Percentiles rank a stretch among this genome's conserved stretches.
These are phyloP conservation scores for Drosophila sulfurigaster DNA, from an alignment of 1,140 invertebrate species.

Conservation along the genomic window DNA sequence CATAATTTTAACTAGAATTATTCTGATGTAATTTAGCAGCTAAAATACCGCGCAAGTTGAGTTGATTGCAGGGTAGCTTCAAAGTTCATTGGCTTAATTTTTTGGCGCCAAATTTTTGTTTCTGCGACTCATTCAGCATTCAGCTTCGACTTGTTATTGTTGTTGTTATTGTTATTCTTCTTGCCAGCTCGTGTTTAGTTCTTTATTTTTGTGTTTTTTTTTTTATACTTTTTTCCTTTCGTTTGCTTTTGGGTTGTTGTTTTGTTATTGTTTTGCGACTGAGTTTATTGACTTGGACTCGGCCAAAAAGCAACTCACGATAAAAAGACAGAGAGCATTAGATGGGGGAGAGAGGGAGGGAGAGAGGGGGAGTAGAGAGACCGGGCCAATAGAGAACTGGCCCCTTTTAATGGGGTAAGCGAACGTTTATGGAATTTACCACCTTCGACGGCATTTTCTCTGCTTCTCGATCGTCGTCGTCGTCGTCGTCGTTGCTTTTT, in stretches of 20 bases:
- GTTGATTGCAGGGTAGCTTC: slow-evolving; percentile 11
- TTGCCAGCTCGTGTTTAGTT: slow-evolving; percentile 41
- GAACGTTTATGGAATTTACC: slow-evolving; percentile 51
- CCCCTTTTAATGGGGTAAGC: slow-evolving; percentile 35
- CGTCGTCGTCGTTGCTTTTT: slow-evolving; percentile 32
- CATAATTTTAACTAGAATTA: not conserved
- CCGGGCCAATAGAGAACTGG: slow-evolving; percentile 10
- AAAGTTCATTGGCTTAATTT: slow-evolving; percentile 41
- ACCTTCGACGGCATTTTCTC: slow-evolving; percentile 32
- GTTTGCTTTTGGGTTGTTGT: slow-evolving; percentile 25
- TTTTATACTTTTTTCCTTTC: slow-evolving; percentile 24
- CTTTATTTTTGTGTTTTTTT: slow-evolving; percentile 4
- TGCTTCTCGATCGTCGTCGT: slow-evolving; percentile 18
- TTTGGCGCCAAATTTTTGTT: slow-evolving; percentile 47
- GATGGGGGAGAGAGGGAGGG: not conserved
- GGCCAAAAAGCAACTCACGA: slow-evolving; percentile 30
- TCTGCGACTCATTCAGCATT: slow-evolving; percentile 30
- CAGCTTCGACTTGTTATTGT: slow-evolving; percentile 1
- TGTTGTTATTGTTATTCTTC: slow-evolving; percentile 18
- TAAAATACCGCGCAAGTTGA: not conserved
- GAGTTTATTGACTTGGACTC: slow-evolving; percentile 51
- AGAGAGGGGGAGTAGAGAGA: not conserved
- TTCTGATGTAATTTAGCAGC: not conserved
- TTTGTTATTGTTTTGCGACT: slow-evolving; percentile 4
- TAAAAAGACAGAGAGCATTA: not conserved